Percentiles rank a stretch among this genome's conserved stretches.
phyloP scores from a whole-genome alignment of 1,140 invertebrate species.

The Caenorhabditis elegans region WBcel235 BX284606.5:5985001-5985500 shows the following conservation, averaged over 20 bases:
- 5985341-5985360: too few species aligned
- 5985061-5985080: constrained; percentile 11
- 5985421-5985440: too few species aligned
- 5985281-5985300: too few species aligned
- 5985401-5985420: too few species aligned
- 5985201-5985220: constrained; percentile 27
- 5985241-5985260: neutral
- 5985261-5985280: too few species aligned
- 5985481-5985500: too few species aligned
- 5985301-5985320: too few species aligned
- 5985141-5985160: neutral
- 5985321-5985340: too few species aligned
- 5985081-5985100: neutral
- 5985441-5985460: too few species aligned
- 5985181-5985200: neutral
- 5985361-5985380: too few species aligned
- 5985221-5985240: neutral
- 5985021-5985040: neutral
- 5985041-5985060: constrained; percentile 10
- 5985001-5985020: constrained; percentile 19
- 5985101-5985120: neutral
- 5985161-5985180: neutral
- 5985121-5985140: neutral
- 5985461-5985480: too few species aligned
- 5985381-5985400: too few species aligned